Percentiles rank a stretch among this genome's conserved stretches.
Conservation (phyloP, 2,113 vertebrate species). For the Ginglymostoma cirratum region DNA sequence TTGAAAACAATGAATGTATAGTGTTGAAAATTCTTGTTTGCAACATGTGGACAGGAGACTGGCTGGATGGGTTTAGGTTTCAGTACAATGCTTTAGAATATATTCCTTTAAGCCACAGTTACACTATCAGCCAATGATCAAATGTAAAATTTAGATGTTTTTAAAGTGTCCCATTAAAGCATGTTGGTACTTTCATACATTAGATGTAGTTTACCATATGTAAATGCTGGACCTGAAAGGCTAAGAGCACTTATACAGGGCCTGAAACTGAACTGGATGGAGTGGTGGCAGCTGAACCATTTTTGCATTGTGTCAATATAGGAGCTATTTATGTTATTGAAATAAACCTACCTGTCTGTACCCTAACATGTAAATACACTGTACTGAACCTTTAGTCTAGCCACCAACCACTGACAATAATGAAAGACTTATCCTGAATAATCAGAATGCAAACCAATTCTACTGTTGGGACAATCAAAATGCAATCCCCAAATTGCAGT, state of each 20-base stretch:
- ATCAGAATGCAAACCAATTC: background rate
- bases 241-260: background rate
- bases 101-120: too few species aligned
- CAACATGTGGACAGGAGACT: background rate
- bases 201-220: background rate
- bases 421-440: background rate
- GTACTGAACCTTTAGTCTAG: background rate
- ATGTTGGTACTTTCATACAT: background rate
- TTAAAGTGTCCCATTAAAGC: background rate
- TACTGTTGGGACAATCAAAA: too few species aligned
- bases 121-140: too few species aligned
- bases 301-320: background rate
- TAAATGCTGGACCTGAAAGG: background rate
- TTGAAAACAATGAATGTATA: background rate
- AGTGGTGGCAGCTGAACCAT: background rate
- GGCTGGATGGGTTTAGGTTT: too few species aligned
- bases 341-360: background rate
- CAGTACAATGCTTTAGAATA: too few species aligned
- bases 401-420: background rate
- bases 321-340: background rate
- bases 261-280: background rate
- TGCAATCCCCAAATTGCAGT: background rate
- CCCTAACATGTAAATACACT: background rate
- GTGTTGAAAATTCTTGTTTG: background rate
- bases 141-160: too few species aligned